Evolutionary conservation across 1,140 invertebrate species (phyloP).

Genomic region (Potamilus streckersoni): DNA sequence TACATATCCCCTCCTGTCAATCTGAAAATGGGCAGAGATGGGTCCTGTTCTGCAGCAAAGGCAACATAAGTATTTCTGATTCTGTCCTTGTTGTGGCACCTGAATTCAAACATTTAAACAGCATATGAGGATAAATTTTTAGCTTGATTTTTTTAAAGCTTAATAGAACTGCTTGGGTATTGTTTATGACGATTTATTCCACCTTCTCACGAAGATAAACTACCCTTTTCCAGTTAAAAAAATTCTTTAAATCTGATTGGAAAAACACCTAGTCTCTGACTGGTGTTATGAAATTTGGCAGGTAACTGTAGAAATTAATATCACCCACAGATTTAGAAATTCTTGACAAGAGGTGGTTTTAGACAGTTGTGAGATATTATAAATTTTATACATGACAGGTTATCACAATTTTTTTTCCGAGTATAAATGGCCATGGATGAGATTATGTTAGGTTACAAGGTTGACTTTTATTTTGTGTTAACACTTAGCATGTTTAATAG

Average conservation of each 20-base stretch:
- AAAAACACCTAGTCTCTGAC: too few relatives aligned
- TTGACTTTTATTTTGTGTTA: too few relatives aligned
- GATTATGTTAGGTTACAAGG: too few relatives aligned
- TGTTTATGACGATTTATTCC: not conserved
- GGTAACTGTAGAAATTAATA: too few relatives aligned
- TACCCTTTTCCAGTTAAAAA: not conserved
- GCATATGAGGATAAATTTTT: not conserved
- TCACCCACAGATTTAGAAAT: too few relatives aligned
- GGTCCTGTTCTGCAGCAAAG: slow-evolving; percentile 57
- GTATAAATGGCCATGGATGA: too few relatives aligned
- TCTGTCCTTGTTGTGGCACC: slow-evolving; percentile 9
- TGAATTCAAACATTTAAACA: slow-evolving; percentile 12
- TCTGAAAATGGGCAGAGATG: slow-evolving; percentile 38
- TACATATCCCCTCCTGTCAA: slow-evolving; percentile 48
- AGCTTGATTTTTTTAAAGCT: not conserved
- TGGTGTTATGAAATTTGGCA: not conserved
- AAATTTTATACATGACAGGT: too few relatives aligned
- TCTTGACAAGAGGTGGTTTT: too few relatives aligned
- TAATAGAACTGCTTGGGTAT: not conserved
- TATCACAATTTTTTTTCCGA: too few relatives aligned
- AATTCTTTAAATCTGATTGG: not conserved
- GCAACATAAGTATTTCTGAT: slow-evolving; percentile 48
- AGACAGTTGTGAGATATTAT: too few relatives aligned
- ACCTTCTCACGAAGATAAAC: not conserved
- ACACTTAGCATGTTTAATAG: too few relatives aligned